These are phyloP conservation scores for Artibeus lituratus DNA, from an alignment of 2,797 vertebrate genomes.

Conservation along the genomic window DNA sequence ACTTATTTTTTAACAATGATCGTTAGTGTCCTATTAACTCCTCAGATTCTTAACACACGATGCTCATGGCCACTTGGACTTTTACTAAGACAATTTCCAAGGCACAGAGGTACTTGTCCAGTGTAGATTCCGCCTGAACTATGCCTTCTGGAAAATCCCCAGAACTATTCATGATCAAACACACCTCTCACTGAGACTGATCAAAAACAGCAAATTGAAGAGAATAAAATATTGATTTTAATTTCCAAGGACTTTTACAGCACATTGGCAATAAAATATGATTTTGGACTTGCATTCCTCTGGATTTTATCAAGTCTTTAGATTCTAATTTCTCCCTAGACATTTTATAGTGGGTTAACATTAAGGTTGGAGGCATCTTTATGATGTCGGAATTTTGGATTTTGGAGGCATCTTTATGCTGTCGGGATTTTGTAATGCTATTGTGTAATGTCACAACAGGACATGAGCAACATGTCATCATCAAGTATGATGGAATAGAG, in stretches of 20 bases:
- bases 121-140: not conserved
- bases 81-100: not conserved
- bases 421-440: not conserved
- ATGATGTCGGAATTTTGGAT: not conserved
- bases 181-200: not conserved
- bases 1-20: not conserved
- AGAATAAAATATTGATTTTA: constrained; percentile 3
- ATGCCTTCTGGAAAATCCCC: not conserved
- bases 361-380: not conserved
- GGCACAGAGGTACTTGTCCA: not conserved
- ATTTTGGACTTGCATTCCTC: not conserved
- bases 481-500: not conserved
- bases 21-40: not conserved
- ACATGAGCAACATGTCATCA: not conserved
- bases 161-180: not conserved
- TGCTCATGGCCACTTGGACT: not conserved
- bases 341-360: not conserved
- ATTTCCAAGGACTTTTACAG: not conserved
- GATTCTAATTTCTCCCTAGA: constrained; percentile 24
- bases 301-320: constrained; percentile 22
- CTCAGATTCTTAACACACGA: not conserved
- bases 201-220: constrained; percentile 7
- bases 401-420: not conserved
- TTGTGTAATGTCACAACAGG: not conserved
- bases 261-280: not conserved